Percentiles rank a stretch among this genome's conserved stretches.
Conservation (phyloP, 30 jellyfish, hydroid and myxozoan species). For the Nemopilema nomurai region DNA sequence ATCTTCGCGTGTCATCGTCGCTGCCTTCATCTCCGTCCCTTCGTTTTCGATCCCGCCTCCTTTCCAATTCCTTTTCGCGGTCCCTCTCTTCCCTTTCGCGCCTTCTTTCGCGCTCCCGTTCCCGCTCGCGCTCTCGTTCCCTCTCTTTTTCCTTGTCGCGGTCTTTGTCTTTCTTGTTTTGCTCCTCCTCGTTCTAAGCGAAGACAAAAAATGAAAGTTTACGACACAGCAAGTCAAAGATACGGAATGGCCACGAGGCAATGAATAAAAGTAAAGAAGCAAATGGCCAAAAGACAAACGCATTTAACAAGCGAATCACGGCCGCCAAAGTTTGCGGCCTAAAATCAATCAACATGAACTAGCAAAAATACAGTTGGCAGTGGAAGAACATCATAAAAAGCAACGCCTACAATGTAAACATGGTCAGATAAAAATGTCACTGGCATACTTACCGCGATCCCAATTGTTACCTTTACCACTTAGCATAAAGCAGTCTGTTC, state of each 20-base stretch:
- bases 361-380: no score
- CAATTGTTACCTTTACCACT: background rate
- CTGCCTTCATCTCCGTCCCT: constrained; percentile 74
- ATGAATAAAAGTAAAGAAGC: no score
- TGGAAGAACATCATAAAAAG: background rate
- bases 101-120: constrained; percentile 77
- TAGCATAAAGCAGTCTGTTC: background rate
- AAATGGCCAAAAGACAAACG: no score
- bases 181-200: constrained; percentile 61
- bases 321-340: no score
- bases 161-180: constrained; percentile 65
- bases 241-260: no score
- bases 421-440: background rate
- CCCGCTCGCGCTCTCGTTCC: constrained; percentile 75
- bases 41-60: constrained; percentile 80
- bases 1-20: constrained; percentile 62
- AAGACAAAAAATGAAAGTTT: background rate
- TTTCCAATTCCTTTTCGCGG: constrained; percentile 70
- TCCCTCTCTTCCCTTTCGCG: constrained; percentile 84
- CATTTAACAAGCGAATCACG: no score
- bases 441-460: background rate
- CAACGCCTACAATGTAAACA: background rate
- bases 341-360: no score
- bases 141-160: constrained; percentile 59
- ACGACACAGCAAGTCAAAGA: no score